Base-by-base conservation (phyloP, 2,113 vertebrate species). In the Barbus barbus region DNA sequence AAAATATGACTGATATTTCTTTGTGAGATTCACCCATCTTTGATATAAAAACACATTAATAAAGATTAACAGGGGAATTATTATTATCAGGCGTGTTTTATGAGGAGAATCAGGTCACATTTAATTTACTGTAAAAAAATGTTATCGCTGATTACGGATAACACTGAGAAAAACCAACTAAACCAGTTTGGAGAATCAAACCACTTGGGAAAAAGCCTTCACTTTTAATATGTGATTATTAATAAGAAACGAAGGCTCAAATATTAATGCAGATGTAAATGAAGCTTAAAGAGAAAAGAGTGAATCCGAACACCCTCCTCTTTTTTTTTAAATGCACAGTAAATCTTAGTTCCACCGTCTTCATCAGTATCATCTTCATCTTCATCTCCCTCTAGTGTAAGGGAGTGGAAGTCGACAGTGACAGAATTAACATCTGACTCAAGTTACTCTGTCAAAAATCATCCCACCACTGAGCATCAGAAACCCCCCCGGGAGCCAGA, bases 171-270 rank as follows among this genome's bases (percentile, higher is more conserved):
- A 89, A 76, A 60, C 56, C 8, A 86, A 90, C 85, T 87, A 91
- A 86, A 92, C 83, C 83, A 94, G 94, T 95, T 94, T 95, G 93
- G 89, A 95, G 92, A 95, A 95, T 92, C 93, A 95, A 95, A 95
- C 94, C 91, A 93, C 91, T 92, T 51, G 46, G 90, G 90, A 88
- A 93, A 84, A 91, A 88, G 86, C 91, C 93, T 92, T 91, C 85
- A 89, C 78, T 86, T 91, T 90, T 91, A 91, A 92, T 65, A 28
- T 48, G 18, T 13, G 58, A 87, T 91, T 84, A 89, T 16, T 83
- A 77, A 75, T 65, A 74, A 73, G 24, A 81, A 82, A 74, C 22
- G 46, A 84, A 86, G 87, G 78, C 87, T 84, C 26, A 84, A 56
- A 18, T 60, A 77, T 78, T 61, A 75, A 82, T 82, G 65, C 46